Percentiles rank a stretch among this genome's conserved stretches.
These are phyloP conservation scores for Trinectes maculatus DNA, from an alignment of 2,113 vertebrate species.

Conservation along the genomic window DNA sequence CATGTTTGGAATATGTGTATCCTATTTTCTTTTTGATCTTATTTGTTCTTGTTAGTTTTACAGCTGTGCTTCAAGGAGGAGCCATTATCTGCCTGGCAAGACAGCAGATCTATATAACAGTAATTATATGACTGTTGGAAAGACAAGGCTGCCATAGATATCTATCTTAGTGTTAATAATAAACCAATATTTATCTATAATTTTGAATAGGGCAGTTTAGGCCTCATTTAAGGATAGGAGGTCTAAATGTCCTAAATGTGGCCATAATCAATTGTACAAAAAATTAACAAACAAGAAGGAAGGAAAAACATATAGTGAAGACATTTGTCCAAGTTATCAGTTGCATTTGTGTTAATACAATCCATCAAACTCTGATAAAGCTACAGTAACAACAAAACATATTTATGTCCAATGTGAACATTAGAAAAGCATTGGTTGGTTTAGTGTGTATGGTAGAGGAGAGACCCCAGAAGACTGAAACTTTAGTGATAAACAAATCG, in stretches of 20 bases:
- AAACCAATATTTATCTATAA: conserved; percentile 2
- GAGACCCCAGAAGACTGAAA: background rate
- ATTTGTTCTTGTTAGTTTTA: conserved; percentile 58
- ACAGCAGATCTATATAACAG: conserved; percentile 24
- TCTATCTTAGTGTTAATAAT: background rate
- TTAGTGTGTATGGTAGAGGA: background rate
- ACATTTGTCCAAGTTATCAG: too few relatives aligned
- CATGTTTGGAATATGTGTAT: conserved; percentile 72
- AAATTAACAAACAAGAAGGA: background rate
- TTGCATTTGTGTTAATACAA: too few relatives aligned
- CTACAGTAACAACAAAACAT: too few relatives aligned
- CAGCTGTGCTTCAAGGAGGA: conserved; percentile 68
- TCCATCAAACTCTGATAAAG: too few relatives aligned
- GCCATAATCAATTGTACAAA: background rate
- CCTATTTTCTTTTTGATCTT: conserved; percentile 38
- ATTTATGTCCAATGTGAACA: too few relatives aligned
- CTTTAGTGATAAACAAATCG: background rate
- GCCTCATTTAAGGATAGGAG: background rate
- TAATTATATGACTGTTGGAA: background rate
- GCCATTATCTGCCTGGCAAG: conserved; percentile 41
- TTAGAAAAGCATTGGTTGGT: background rate
- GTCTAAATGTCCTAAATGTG: background rate
- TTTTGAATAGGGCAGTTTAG: background rate
- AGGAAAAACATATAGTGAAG: background rate
- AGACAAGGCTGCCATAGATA: background rate